Conservation (phyloP, 2,888 invertebrate species). For the Horisme vitalbata region DNA sequence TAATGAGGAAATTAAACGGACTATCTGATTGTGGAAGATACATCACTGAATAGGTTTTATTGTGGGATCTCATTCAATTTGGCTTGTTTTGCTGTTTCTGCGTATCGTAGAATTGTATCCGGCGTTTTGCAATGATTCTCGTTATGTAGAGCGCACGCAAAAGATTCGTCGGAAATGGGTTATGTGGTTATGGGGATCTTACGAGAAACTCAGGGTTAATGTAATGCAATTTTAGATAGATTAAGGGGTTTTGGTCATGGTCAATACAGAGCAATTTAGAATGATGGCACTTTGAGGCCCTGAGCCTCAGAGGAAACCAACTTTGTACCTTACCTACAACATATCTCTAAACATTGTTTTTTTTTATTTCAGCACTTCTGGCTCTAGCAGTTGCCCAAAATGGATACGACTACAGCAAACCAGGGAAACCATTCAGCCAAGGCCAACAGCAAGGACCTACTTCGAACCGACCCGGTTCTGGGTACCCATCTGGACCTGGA, state of each 20-base stretch:
- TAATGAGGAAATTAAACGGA: slow-evolving; percentile 31
- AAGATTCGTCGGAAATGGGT: background rate
- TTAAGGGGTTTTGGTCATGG: background rate
- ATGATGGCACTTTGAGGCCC: too few relatives aligned
- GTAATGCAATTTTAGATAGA: slow-evolving; percentile 4
- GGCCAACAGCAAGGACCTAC: slow-evolving; percentile 54
- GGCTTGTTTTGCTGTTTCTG: slow-evolving; percentile 18
- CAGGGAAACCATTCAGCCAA: slow-evolving; percentile 82
- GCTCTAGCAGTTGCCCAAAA: slow-evolving; percentile 78
- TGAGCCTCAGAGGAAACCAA: too few relatives aligned
- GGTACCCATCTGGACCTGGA: slow-evolving; percentile 23
- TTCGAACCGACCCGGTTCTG: slow-evolving; percentile 48
- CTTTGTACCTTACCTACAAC: too few relatives aligned
- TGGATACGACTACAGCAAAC: slow-evolving; percentile 90
- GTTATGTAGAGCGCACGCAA: background rate
- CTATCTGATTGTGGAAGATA: slow-evolving; percentile 23
- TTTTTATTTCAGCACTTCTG: slow-evolving; percentile 74
- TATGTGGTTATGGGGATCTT: background rate
- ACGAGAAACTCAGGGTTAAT: background rate
- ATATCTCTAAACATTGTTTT: slow-evolving; percentile 11
- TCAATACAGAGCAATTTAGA: background rate
- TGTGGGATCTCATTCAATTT: slow-evolving; percentile 28
- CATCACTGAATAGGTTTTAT: slow-evolving; percentile 28
- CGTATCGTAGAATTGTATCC: slow-evolving; percentile 9
- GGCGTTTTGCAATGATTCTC: slow-evolving; percentile 11